Evolutionary conservation across 2,888 invertebrate genomes (phyloP).

Genomic region (Lasiommata megera): DNA sequence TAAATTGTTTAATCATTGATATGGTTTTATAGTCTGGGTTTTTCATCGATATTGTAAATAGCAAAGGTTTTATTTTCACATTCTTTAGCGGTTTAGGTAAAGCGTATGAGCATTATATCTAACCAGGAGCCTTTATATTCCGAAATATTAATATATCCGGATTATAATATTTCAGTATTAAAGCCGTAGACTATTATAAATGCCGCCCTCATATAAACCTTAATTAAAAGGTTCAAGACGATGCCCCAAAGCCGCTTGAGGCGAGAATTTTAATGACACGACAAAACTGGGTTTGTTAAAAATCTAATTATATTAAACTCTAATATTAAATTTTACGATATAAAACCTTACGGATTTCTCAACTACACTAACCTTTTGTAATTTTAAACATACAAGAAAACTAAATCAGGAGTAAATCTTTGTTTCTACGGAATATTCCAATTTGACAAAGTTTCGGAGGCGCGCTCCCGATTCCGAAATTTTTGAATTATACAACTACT

Average conservation of each 20-base stretch:
- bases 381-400: neutral
- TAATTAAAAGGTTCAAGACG: neutral
- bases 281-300: neutral
- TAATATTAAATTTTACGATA: no score
- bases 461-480: neutral
- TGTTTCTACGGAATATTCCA: neutral
- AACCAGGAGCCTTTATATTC: neutral
- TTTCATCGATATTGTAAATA: no score
- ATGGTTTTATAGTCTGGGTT: no score
- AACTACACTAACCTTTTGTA: neutral
- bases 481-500: neutral
- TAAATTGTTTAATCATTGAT: no score
- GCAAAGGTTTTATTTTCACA: no score
- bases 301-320: no score
- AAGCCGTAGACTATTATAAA: neutral
- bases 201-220: slow-evolving; percentile 4
- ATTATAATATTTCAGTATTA: neutral
- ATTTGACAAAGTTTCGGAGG: neutral
- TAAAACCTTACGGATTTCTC: neutral
- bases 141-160: neutral
- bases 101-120: neutral
- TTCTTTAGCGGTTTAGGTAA: no score
- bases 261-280: neutral
- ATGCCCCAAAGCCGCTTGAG: neutral
- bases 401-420: neutral